Evolutionary conservation across 2,113 vertebrate species (phyloP).

Genomic region (Rhea americana): DNA sequence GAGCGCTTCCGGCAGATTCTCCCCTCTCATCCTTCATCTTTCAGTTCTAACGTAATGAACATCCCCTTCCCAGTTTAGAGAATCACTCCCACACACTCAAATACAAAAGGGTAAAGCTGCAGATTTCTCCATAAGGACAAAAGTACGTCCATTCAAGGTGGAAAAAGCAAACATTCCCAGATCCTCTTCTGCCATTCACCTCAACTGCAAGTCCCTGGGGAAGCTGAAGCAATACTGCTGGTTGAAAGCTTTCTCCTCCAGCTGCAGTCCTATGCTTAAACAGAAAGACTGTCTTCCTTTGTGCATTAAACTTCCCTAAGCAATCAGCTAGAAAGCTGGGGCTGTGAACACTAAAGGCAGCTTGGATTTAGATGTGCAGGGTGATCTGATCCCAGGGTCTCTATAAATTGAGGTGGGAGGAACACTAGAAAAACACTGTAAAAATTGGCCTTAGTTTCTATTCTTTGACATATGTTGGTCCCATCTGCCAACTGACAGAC

Average conservation of each 20-base stretch:
- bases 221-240: background rate
- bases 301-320: background rate
- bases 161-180: background rate
- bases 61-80: background rate
- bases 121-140: background rate
- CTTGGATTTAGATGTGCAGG: rapidly evolving
- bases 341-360: background rate
- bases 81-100: background rate
- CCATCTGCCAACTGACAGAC: background rate
- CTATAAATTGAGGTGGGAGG: background rate
- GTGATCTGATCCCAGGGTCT: background rate
- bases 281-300: background rate
- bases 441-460: background rate
- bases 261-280: background rate
- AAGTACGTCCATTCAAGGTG: background rate
- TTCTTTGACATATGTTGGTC: background rate
- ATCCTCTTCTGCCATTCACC: background rate
- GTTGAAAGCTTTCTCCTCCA: background rate
- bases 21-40: background rate
- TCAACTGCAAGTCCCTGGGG: background rate
- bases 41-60: no score
- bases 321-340: background rate
- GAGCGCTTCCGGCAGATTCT: background rate
- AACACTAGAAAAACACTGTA: background rate
- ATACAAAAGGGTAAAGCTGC: background rate